Percentiles rank a stretch among this genome's conserved stretches.
Conservation (phyloP, 2,797 vertebrate genomes). For the Eupleurogrammus muticus region DNA sequence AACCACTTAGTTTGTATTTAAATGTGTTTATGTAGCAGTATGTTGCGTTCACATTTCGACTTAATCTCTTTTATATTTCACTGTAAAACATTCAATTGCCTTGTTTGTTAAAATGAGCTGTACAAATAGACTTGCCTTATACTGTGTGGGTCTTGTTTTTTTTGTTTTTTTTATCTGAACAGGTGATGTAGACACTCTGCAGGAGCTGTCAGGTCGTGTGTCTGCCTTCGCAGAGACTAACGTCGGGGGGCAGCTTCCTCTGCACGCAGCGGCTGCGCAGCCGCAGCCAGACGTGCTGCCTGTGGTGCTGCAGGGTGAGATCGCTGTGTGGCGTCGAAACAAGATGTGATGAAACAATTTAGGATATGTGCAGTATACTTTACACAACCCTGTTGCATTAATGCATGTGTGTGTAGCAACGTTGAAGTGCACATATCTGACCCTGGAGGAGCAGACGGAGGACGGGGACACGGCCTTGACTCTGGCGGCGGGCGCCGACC, state of each 20-base stretch:
- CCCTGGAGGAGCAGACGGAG: conserved; percentile 86
- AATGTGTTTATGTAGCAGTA: too few relatives aligned
- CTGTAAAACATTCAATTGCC: too few relatives aligned
- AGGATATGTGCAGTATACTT: neutral
- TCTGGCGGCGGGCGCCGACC: conserved; percentile 82
- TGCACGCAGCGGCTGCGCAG: conserved; percentile 85
- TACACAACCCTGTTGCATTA: neutral
- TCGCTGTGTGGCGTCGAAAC: neutral
- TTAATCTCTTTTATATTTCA: too few relatives aligned
- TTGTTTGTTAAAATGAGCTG: too few relatives aligned
- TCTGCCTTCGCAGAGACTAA: conserved; percentile 87
- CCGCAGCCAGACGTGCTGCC: conserved; percentile 82
- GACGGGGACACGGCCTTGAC: conserved; percentile 88
- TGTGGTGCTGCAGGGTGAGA: conserved; percentile 84
- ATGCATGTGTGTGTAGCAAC: conserved; percentile 21
- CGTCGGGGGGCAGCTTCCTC: conserved; percentile 85
- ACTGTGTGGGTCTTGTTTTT: neutral
- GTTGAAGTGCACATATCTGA: conserved; percentile 78
- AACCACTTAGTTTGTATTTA: too few relatives aligned
- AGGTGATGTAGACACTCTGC: conserved; percentile 85
- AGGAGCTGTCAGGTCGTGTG: conserved; percentile 75
- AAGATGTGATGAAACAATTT: neutral
- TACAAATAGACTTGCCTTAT: too few relatives aligned
- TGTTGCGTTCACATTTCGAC: too few relatives aligned
- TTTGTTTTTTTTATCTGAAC: conserved; percentile 34